Evolutionary conservation across 2,888 invertebrate species (phyloP), one percentile per base, ranked within the genome.

Genomic region (Hirtodrosophila histrioides): DNA sequence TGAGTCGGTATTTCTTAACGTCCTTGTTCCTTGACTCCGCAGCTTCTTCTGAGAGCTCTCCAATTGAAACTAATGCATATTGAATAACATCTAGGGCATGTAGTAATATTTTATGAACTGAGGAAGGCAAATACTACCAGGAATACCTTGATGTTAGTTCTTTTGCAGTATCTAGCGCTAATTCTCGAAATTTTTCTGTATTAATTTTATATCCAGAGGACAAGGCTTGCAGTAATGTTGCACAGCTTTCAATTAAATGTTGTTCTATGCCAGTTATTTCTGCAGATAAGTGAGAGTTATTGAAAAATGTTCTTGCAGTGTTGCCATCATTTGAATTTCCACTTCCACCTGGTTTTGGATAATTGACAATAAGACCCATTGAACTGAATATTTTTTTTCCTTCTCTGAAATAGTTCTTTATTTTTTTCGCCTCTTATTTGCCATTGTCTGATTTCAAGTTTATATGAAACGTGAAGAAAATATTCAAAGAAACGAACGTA

Each of bases 161-260:
- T 27, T 27, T 27, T 27, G 5, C 27, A 27, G 27, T 53, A 55
- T 68, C 54, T 41, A 61, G 51, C 7, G 54, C 58, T 39, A 48
- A 61, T 40, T 27, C 45, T 50, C 41, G 17, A 51, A 50, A 69
- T 48, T 61, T 65, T 12, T 69, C 56, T 5, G 53, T 11, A 43
- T 69, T 57, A n/a, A 75, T 72, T 56, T 65, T 65, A 39, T 67
- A 69, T 10, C 57, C 69, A 33, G 65, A 62, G 35, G 58, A 60
- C 35, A 71, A 53, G 23, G 57, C 54, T 61, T 69, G 57, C 58
- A 69, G 41, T 46, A 72, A 43, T 51, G 51, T 60, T 44, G 56
- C 58, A 57, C 56, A 66, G 40, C 55, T 50, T 29, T 46, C 44
- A 56, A 69, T 71, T 5, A 71, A 23, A 10, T 40, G 24, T 58